phyloP scores from a whole-genome alignment of 2,888 invertebrate species.

The Himalopsyche kuldschensis region DNA sequence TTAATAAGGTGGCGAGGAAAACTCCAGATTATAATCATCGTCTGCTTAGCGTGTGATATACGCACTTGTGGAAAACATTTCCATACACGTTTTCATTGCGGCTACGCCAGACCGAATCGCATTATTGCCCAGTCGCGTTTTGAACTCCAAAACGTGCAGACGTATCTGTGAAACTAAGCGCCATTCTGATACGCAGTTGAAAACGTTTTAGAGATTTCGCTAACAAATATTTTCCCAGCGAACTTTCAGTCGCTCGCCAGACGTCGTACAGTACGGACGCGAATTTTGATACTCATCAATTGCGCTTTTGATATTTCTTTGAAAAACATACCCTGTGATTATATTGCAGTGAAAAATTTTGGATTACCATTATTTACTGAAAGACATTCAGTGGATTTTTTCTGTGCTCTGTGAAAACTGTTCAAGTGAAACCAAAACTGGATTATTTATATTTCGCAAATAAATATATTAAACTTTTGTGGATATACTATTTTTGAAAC shows the following conservation, averaged over 20 bases:
- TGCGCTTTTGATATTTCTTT: neutral
- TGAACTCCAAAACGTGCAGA: slow-evolving; percentile 14
- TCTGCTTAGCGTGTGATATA: neutral
- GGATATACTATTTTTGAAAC: neutral
- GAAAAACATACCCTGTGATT: neutral
- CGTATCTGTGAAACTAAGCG: neutral
- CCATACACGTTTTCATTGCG: slow-evolving; percentile 22
- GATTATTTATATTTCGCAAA: neutral
- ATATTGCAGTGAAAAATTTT: neutral
- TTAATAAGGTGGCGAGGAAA: neutral
- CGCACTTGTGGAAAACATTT: slow-evolving; percentile 14
- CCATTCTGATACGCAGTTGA: slow-evolving; percentile 8
- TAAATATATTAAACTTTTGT: neutral
- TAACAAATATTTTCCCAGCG: neutral
- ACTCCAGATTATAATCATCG: neutral
- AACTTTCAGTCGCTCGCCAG: slow-evolving; percentile 14
- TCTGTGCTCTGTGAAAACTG: neutral
- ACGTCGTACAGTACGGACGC: neutral
- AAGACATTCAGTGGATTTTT: neutral
- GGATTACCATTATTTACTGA: neutral
- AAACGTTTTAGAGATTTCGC: slow-evolving; percentile 10
- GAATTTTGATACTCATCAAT: neutral
- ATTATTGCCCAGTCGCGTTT: slow-evolving; percentile 25
- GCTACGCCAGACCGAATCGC: slow-evolving; percentile 12
- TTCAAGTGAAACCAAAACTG: neutral